A percentile compares a stretch with the other conserved stretches of the same genome.
phyloP scores from a whole-genome alignment of 2,113 vertebrate genomes.

The Lamprotornis superbus region DNA sequence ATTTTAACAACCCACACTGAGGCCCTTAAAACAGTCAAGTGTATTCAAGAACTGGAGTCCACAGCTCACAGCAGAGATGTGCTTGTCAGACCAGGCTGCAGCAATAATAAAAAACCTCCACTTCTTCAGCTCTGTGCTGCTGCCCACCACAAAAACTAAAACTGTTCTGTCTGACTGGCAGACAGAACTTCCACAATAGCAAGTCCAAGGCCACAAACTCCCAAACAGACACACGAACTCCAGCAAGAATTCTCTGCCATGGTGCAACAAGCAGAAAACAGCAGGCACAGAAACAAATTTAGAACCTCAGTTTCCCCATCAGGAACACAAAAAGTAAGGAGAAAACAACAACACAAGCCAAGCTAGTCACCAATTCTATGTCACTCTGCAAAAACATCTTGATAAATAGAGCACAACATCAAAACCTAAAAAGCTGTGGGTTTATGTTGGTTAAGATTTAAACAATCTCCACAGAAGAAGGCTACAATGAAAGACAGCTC shows the following conservation, averaged over 20 bases:
- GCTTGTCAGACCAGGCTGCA: not conserved
- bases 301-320: not conserved
- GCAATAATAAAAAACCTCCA: not conserved
- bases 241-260: not conserved
- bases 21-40: not conserved
- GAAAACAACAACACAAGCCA: not conserved
- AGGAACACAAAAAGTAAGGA: not conserved
- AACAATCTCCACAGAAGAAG: not conserved
- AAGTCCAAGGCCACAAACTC: not conserved
- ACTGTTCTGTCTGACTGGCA: not conserved
- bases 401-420: not conserved
- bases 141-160: not conserved
- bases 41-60: not conserved
- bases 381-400: not conserved
- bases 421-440: not conserved
- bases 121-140: not conserved
- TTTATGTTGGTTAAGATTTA: not conserved
- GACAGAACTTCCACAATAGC: not conserved
- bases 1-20: not conserved
- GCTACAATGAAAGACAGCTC: not conserved
- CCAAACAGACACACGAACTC: not conserved
- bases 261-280: fast-evolving
- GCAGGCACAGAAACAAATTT: not conserved
- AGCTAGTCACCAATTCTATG: not conserved
- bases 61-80: not conserved